Percentiles rank a stretch among this genome's conserved stretches.
Evolutionary conservation across 2,888 invertebrate species (phyloP).

Genomic region (Hirudinaria manillensis): DNA sequence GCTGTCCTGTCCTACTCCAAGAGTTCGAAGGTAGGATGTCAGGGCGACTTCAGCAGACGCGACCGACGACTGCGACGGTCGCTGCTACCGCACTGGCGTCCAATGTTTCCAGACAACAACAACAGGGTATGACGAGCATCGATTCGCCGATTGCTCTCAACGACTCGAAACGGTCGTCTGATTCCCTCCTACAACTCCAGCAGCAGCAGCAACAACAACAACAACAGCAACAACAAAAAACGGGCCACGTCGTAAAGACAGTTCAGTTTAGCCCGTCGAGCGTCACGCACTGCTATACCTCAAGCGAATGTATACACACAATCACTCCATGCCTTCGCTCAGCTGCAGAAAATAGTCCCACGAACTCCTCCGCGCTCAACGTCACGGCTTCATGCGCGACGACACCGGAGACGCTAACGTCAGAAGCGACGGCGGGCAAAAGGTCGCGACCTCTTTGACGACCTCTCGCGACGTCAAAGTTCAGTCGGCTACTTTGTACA

Average conservation of each 20-base stretch:
- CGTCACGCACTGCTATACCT: neutral
- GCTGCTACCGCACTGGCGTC: neutral
- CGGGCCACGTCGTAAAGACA: neutral
- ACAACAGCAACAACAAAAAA: too few relatives aligned
- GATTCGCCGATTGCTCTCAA: too few relatives aligned
- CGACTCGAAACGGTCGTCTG: too few relatives aligned
- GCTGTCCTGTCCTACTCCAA: constrained; percentile 4
- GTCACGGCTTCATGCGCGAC: neutral
- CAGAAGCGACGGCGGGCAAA: neutral
- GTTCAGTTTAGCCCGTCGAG: constrained; percentile 12
- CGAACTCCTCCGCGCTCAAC: constrained; percentile 1
- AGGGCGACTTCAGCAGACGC: neutral
- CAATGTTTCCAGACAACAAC: too few relatives aligned
- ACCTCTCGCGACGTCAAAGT: too few relatives aligned
- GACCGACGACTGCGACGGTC: neutral
- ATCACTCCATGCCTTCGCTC: constrained; percentile 16
- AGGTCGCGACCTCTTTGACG: neutral
- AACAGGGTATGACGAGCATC: too few relatives aligned
- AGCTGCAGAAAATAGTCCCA: neutral
- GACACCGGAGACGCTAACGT: neutral
- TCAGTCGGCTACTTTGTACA: too few relatives aligned
- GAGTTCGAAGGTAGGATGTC: neutral
- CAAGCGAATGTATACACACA: constrained; percentile 2
- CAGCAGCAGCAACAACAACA: too few relatives aligned
- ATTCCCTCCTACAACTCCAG: too few relatives aligned